Evolutionary conservation across 2,888 invertebrate genomes (phyloP), one percentile per base, ranked within the genome.

Genomic region (Tenthredo scrophulariae): DNA sequence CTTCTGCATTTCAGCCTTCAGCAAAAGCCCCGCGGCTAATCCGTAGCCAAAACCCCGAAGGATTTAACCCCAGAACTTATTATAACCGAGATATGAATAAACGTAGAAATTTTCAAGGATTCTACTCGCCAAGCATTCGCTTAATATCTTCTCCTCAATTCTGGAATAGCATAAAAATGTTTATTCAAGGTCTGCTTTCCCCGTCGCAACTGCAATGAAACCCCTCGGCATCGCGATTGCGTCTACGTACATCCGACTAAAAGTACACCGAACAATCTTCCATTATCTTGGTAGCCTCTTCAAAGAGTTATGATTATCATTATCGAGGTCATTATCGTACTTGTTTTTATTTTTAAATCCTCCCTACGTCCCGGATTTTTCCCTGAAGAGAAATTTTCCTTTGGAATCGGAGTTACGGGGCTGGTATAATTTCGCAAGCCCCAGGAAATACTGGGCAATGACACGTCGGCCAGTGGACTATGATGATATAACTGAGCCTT

Each of bases 141-240:
- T 90, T 90, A 91, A 91, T 91, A 91, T 91, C 91, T 89, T 89
- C 91, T 91, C 88, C 89, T 89, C 89, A 89, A 90, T 90, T 90
- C 89, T 87, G 88, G 90, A 91, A 91, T 91, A 90, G 91, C 89
- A 89, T 91, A 91, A 92, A 93, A 93, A 92, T 92, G 91, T 92
- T 92, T 92, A 89, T 89, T 87, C 87, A 89, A 90, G 89, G 89
- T 87, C 88, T 85, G 85, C 86, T 86, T 86, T 80, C 87, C 29
- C 40, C 80, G n/a, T 62, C 26, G 50, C 18, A 54, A 50, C 26
- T 50, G 50, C 50, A 50, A 54, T n/a, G 18, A 7, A 77, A n/a
- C 50, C 74, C 43, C 43, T 74, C 74, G 74, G 43, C 26, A 40
- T 15, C 6, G 33, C 22, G 26, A 40, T 74, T 22, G 43, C 74